Base-by-base conservation (phyloP, 2,797 vertebrate genomes). In the Rhinatrema bivittatum region DNA sequence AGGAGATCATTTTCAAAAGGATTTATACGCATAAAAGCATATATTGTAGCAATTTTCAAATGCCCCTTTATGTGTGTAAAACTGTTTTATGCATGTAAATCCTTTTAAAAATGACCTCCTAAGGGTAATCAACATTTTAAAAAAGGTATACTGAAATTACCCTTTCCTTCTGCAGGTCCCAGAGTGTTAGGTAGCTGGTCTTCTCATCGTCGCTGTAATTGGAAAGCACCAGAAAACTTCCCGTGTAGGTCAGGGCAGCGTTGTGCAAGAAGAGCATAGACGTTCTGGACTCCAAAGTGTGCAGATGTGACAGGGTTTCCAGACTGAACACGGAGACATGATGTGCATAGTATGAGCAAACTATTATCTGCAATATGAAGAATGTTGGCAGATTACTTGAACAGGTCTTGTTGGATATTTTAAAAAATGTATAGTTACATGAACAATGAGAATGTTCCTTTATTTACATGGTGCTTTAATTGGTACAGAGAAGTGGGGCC, bases 301-400 rank as follows among this genome's bases (percentile, higher is more conserved):
- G 20, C 27, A 76, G 25, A 20, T 81, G 73, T 24, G 69, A 60
- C 20, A 56, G 64, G 7, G 53, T 54, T 28, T 43, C 42, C 44
- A 81, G 7, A 36, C 46, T 67, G 55, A 82, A 72, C 12, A 76
- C 65, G 5, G 57, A 56, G n/a, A 76, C 49, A 33, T 70, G 66
- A 48, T 67, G 60, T 6, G 44, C 2, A 1, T 73, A 68, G 13
- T 69, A 74, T 18, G 74, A 85, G 46, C 78, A 76, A 42, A 73
- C 56, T 12, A 65, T 42, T 23, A 76, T 53, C 73, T 75, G 31
- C 7, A 23, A 41, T 21, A 16, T 53, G 6, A 6, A 15, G 18
- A 31, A 18, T 21, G 26, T 29, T 16, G 14, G 1, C 6, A 32
- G 21, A 15, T 28, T 17, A 46, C 8, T n/a, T n/a, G n/a, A n/a